Evolutionary conservation across 2,888 invertebrate species (phyloP), one percentile per base, ranked within the genome.

Genomic region (Zygothrica quintamaculata): DNA sequence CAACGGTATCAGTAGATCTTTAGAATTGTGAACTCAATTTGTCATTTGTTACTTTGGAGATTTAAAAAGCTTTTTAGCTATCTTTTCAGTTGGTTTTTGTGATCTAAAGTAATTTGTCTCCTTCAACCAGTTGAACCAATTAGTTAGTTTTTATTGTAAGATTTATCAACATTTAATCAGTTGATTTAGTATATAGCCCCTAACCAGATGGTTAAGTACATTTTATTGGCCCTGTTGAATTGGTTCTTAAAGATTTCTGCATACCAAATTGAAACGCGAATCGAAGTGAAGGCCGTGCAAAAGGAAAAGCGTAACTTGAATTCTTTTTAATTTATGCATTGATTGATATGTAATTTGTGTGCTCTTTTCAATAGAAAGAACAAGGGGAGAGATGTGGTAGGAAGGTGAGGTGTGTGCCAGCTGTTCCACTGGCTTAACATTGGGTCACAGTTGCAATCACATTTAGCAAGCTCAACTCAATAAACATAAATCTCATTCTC

Each of bases 331-430:
- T 60, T 13, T 42, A 60, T 50, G 56, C 42, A 51, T 61, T 85
- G 87, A 69, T 82, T 81, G 66, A 85, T 87, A 75, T 62, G 74
- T 62, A 81, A 84, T 71, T 79, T 77, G 47, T 37, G 55, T 50
- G 26, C 33, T 9, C 8, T 18, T 13, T 9, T 42, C 48, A 37
- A 31, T 26, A 4, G 26, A 6, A 26, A 6, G 26, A 26, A 8
- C 5, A 26, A 8, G 26, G 15, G 26, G 31, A 36, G 53, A 44
- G 36, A 39, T 48, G 46, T 42, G 26, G 46, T 13, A 33, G 18
- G 18, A 2, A 5, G 18, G 18, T 5, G 18, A 3, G 18, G 18
- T 22, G 18, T 22, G 18, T 22, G 85, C 80, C 80, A 80, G 85
- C 82, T 87, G 80, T 61, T 22, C 18, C 18, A 5, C 18, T 60